Evolutionary conservation across 2,888 invertebrate species (phyloP), one percentile per base, ranked within the genome.

Genomic region (Agonum fuliginosum): DNA sequence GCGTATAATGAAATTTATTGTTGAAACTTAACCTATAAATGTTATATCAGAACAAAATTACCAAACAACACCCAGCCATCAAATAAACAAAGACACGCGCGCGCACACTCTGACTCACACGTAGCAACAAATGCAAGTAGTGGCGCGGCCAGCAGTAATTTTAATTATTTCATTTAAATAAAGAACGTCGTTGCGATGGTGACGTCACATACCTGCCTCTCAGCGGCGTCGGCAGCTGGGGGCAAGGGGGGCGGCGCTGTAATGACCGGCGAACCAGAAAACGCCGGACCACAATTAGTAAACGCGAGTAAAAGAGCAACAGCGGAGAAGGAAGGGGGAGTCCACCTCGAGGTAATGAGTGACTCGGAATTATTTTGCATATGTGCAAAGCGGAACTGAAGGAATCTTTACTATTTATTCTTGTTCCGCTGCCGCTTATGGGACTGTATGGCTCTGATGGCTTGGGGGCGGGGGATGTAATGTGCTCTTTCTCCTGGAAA

Each of bases 101-200:
- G 3, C n/a, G n/a, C n/a, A 1, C 37, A 10, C 37, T n/a, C 1
- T 12, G n/a, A n/a, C 2, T 37, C 8, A n/a, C n/a, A n/a, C 37
- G 12, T 37, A 37, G 37, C n/a, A 37, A 8, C 46, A 46, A 19
- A 46, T 54, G 54, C 54, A 54, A 24, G 24, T 24, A 22, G 54
- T 12, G n/a, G 37, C 8, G 54, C 5, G 58, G n/a, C n/a, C 17
- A 24, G 74, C 62, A 79, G 81, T 79, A 80, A 80, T 81, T 81
- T 80, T 81, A 81, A 81, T 81, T 81, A 81, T 81, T 81, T 81
- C 79, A 80, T 81, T 81, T 80, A 80, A 81, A 80, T 80, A 80
- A 80, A 79, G 80, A 81, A 80, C 80, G 72, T 70, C 24, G 74
- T 62, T 67, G 41, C n/a, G 20, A n/a, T 27, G 34, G 65, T 37